These are phyloP conservation scores for Sphecodes monilicornis DNA, from an alignment of 2,888 invertebrate species.

Conservation along the genomic window DNA sequence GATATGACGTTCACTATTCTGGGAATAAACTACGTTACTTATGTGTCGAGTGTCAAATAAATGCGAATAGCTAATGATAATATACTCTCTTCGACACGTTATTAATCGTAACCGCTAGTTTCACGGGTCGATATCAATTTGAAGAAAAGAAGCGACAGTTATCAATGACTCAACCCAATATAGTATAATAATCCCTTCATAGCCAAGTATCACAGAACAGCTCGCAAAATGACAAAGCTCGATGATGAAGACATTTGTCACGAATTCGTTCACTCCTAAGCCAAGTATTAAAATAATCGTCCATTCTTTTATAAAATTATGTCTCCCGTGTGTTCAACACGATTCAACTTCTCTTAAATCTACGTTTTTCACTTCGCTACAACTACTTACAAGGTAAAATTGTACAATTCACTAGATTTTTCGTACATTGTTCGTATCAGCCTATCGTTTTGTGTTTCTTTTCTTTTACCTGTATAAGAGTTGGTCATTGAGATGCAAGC, in stretches of 20 bases:
- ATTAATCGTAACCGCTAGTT: not conserved
- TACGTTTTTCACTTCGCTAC: slow-evolving; percentile 42
- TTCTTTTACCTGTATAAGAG: slow-evolving; percentile 35
- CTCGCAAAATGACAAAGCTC: slow-evolving; percentile 61
- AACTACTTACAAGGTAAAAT: slow-evolving; percentile 50
- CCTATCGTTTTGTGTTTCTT: slow-evolving; percentile 35
- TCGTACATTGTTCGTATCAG: slow-evolving; percentile 46
- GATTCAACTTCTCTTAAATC: slow-evolving; percentile 47
- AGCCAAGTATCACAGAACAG: slow-evolving; percentile 72
- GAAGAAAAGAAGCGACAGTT: not conserved
- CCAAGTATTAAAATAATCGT: slow-evolving; percentile 68
- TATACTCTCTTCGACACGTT: not conserved
- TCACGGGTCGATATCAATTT: not conserved
- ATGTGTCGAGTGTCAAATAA: not conserved
- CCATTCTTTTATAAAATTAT: slow-evolving; percentile 66
- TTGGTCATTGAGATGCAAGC: slow-evolving; percentile 56
- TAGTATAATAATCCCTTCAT: slow-evolving; percentile 61
- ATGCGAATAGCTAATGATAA: not conserved
- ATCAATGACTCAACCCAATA: slow-evolving; percentile 18
- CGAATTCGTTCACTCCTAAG: slow-evolving; percentile 49
- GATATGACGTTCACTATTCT: not conserved
- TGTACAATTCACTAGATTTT: slow-evolving; percentile 49
- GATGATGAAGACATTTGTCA: slow-evolving; percentile 51
- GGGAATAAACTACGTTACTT: not conserved
- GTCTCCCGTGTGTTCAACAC: slow-evolving; percentile 40